Percentiles rank a stretch among this genome's conserved stretches.
These are phyloP conservation scores for Palythoa heliodiscus DNA, from an alignment of 92 coral and sea anemone species.

Conservation along the genomic window DNA sequence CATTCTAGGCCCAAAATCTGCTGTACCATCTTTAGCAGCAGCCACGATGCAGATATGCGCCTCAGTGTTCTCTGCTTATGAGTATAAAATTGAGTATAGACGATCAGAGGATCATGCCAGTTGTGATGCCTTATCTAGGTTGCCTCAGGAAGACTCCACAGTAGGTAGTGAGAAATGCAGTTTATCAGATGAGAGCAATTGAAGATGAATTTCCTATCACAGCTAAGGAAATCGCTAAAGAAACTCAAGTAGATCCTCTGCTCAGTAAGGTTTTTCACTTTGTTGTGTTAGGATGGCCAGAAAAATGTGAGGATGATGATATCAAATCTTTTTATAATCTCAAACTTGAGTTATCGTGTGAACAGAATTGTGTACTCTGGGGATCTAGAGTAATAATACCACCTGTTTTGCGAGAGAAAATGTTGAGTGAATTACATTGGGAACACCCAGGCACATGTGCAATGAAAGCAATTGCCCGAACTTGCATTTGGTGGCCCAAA, in stretches of 20 bases:
- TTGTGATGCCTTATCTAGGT: conserved; percentile 37
- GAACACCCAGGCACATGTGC: too few relatives aligned
- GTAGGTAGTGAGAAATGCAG: conserved; percentile 2
- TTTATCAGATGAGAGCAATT: neutral
- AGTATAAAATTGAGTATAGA: conserved; percentile 48
- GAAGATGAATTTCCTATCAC: conserved; percentile 13
- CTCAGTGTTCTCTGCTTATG: conserved; percentile 57
- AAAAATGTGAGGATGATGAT: too few relatives aligned
- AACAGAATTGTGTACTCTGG: too few relatives aligned
- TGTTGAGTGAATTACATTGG: too few relatives aligned
- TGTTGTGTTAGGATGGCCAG: conserved; percentile 31
- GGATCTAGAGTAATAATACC: too few relatives aligned
- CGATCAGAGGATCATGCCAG: conserved; percentile 51
- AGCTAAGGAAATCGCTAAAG: neutral
- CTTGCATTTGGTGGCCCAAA: too few relatives aligned
- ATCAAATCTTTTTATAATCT: too few relatives aligned
- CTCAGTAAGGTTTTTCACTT: neutral
- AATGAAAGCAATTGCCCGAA: too few relatives aligned
- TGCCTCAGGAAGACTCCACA: neutral
- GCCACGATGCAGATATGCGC: conserved; percentile 60
- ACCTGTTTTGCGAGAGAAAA: too few relatives aligned
- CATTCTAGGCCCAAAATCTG: conserved; percentile 56
- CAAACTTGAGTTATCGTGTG: too few relatives aligned
- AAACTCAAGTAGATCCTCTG: neutral
- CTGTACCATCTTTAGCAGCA: conserved; percentile 63